Conservation (phyloP, 2,113 vertebrate species). For the Sander vitreus region DNA sequence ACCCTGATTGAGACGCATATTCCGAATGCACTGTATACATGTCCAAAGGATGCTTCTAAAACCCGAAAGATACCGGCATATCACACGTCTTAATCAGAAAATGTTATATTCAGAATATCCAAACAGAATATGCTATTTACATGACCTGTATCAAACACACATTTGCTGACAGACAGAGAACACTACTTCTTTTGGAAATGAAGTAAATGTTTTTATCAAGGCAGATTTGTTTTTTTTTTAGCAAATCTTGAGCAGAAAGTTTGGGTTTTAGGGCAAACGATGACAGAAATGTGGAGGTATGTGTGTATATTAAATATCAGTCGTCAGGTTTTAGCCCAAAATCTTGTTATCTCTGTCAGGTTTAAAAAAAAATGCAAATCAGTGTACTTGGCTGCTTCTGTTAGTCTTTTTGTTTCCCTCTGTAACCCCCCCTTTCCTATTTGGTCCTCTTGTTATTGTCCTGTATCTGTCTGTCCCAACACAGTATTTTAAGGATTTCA, state of each 20-base stretch:
- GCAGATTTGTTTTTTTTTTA: background rate
- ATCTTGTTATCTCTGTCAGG: background rate
- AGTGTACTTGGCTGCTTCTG: background rate
- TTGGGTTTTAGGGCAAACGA: background rate
- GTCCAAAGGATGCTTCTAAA: no score
- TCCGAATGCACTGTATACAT: no score
- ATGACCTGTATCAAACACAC: background rate
- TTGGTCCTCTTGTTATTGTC: slow-evolving; percentile 7
- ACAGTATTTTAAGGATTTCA: slow-evolving; percentile 35
- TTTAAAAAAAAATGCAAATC: background rate
- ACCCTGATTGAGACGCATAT: no score
- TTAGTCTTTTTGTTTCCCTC: background rate
- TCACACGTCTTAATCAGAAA: no score
- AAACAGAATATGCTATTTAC: no score
- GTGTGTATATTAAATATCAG: background rate
- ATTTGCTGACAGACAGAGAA: background rate
- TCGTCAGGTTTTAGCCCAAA: background rate
- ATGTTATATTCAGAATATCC: no score
- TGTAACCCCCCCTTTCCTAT: background rate
- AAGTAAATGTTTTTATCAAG: background rate
- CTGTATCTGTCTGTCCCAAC: slow-evolving; percentile 1
- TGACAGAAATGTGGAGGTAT: background rate
- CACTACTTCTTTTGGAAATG: background rate
- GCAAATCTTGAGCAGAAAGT: background rate
- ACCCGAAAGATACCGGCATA: no score